Percentiles rank a stretch among this genome's conserved stretches.
These are phyloP conservation scores for Antedon mediterranea DNA, from an alignment of 53 echinoderm and acorn worm genomes.

Conservation along the genomic window DNA sequence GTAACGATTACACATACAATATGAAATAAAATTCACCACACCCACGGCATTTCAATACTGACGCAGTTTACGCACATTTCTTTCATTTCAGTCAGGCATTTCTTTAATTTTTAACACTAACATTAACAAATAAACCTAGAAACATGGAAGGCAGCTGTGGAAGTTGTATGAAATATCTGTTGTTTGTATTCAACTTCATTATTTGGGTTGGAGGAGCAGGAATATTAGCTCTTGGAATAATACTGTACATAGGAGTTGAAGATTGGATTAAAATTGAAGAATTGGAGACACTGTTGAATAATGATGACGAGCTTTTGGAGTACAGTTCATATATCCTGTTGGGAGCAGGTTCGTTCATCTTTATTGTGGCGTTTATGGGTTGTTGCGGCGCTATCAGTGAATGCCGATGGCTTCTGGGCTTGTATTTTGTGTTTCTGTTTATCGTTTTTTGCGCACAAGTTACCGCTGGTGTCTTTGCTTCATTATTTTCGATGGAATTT, in stretches of 20 bases:
- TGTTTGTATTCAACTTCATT: constrained; percentile 41
- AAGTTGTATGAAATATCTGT: constrained; percentile 39
- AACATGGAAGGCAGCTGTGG: constrained; percentile 41
- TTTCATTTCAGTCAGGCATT: not conserved
- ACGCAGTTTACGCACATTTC: not conserved
- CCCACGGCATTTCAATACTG: not conserved
- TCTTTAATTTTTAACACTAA: not conserved
- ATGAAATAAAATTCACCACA: not conserved
- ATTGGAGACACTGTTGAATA: constrained; percentile 15
- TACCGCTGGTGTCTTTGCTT: constrained; percentile 39
- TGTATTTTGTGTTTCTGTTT: constrained; percentile 39
- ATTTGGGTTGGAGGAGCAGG: constrained; percentile 23
- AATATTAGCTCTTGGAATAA: not conserved
- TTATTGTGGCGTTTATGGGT: constrained; percentile 27
- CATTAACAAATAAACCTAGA: too few relatives aligned
- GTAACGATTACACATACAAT: not conserved
- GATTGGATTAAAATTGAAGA: constrained; percentile 27
- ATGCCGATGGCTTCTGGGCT: constrained; percentile 21
- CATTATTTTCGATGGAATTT: constrained; percentile 34
- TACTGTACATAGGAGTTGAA: constrained; percentile 3
- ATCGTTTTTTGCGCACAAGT: constrained; percentile 38
- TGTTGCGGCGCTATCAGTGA: constrained; percentile 37
- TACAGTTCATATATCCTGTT: constrained; percentile 35
- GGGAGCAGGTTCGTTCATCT: constrained; percentile 28
- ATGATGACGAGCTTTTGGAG: constrained; percentile 8